Conservation (phyloP, 2,113 vertebrate genomes). For the Albula goreensis region DNA sequence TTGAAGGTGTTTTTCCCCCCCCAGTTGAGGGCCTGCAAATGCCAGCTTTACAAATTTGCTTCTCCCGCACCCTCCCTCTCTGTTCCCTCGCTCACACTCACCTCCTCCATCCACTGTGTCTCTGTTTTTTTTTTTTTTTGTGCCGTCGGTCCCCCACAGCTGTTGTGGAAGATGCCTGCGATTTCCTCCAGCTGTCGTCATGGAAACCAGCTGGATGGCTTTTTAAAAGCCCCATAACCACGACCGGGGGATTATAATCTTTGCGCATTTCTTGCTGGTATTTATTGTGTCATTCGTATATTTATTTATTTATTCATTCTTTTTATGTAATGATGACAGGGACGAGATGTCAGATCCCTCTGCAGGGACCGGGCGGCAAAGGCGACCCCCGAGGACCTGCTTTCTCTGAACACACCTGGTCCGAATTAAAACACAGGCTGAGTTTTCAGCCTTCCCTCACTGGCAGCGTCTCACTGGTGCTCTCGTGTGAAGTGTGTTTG, state of each 20-base stretch:
- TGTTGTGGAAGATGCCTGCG: constrained; percentile 16
- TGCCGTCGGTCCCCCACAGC: neutral
- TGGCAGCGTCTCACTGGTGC: neutral
- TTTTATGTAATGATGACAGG: constrained; percentile 10
- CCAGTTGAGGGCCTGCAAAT: neutral
- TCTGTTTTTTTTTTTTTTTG: neutral
- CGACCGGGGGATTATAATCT: constrained; percentile 22
- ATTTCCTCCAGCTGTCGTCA: constrained; percentile 27
- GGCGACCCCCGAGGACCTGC: too few species aligned
- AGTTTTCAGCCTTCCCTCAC: neutral
- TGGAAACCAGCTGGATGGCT: constrained; percentile 24
- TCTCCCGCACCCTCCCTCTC: neutral
- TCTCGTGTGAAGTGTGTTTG: neutral
- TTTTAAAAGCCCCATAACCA: constrained; percentile 23
- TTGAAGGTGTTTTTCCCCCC: too few species aligned
- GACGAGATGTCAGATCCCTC: neutral
- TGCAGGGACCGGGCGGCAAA: neutral
- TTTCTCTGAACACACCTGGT: neutral
- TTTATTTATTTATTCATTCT: constrained; percentile 13
- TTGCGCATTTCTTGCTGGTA: constrained; percentile 13
- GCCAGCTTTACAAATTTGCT: neutral
- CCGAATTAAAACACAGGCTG: neutral
- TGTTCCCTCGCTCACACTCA: neutral
- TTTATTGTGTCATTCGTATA: constrained; percentile 3
- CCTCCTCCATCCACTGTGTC: neutral